Evolutionary conservation across 2,113 vertebrate genomes (phyloP).

Genomic region (Sorex araneus): DNA sequence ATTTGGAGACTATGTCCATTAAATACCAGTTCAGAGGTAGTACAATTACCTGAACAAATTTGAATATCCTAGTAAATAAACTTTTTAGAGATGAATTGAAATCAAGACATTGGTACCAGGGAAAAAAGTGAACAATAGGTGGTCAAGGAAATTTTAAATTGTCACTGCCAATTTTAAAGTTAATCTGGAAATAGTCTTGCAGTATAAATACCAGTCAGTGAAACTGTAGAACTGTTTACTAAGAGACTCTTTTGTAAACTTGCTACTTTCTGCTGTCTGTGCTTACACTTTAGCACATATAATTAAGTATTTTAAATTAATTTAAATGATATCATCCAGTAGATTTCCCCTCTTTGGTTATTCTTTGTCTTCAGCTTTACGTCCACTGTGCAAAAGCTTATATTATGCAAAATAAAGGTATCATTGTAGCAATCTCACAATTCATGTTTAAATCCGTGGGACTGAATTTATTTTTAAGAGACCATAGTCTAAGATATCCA

Average conservation of each 20-base stretch:
- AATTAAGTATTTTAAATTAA: neutral
- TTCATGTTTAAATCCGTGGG: neutral
- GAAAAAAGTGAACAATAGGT: neutral
- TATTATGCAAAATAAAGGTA: neutral
- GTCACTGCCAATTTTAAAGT: neutral
- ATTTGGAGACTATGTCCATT: neutral
- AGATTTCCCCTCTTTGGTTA: neutral
- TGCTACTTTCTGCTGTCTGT: neutral
- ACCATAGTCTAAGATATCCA: neutral
- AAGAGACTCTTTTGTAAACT: neutral
- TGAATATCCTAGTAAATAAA: neutral
- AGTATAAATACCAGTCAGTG: neutral
- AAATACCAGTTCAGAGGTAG: neutral
- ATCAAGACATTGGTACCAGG: neutral
- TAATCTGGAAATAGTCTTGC: neutral
- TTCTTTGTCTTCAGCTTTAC: neutral
- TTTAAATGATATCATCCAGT: neutral
- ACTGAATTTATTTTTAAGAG: neutral
- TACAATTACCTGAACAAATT: constrained; percentile 32
- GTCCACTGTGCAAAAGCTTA: neutral
- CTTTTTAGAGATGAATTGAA: neutral
- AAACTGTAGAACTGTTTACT: neutral
- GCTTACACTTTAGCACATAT: neutral
- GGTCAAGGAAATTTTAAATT: constrained; percentile 37
- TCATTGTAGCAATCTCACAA: neutral